phyloP scores from a whole-genome alignment of 2,113 vertebrate species.

The Stegostoma tigrinum region DNA sequence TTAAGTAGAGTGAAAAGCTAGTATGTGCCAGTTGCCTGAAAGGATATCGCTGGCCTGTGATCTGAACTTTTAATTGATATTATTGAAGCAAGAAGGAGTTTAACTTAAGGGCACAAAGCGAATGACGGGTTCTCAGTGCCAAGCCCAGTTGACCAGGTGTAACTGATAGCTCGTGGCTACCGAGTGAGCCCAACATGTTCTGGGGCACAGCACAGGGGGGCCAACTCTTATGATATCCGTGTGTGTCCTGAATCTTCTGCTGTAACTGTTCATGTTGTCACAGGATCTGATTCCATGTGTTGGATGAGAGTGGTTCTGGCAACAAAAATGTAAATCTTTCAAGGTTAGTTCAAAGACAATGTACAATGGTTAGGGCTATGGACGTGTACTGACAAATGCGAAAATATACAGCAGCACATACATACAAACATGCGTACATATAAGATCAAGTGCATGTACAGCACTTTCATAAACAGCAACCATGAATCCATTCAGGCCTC shows the following conservation, averaged over 20 bases:
- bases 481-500: background rate
- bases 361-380: background rate
- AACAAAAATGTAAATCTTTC: background rate
- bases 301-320: background rate
- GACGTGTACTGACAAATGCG: background rate
- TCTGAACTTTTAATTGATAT: conserved; percentile 34
- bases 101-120: background rate
- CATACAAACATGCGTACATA: background rate
- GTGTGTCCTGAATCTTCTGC: background rate
- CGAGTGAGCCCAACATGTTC: background rate
- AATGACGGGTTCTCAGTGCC: background rate
- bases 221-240: background rate
- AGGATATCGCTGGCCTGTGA: conserved; percentile 9
- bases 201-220: background rate
- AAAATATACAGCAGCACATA: background rate
- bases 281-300: background rate
- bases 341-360: background rate
- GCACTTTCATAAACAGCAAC: background rate
- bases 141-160: background rate
- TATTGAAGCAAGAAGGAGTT: conserved; percentile 29
- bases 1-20: background rate
- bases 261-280: background rate
- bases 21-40: background rate
- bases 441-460: background rate
- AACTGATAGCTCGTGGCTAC: background rate